phyloP scores from a whole-genome alignment of 1,140 invertebrate genomes.

The Microplitis demolitor region DNA sequence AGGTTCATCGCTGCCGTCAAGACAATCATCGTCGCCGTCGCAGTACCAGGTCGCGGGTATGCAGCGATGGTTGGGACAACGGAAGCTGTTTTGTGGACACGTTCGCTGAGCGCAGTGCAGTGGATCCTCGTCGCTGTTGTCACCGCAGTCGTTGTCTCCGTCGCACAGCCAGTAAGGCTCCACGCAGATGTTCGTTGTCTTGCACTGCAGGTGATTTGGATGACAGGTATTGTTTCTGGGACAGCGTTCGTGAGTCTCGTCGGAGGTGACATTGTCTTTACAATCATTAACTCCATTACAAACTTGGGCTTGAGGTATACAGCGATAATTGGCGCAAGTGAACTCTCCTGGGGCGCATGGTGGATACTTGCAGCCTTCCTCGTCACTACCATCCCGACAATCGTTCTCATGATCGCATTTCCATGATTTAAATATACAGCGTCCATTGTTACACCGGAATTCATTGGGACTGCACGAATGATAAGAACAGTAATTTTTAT shows the following conservation, averaged over 20 bases:
- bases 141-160: conserved; percentile 94
- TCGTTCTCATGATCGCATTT: conserved; percentile 95
- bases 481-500: conserved; percentile 88
- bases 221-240: conserved; percentile 86
- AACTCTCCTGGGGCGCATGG: conserved; percentile 91
- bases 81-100: conserved; percentile 90
- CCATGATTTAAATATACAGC: conserved; percentile 95
- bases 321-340: conserved; percentile 89
- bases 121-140: conserved; percentile 93
- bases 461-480: conserved; percentile 92
- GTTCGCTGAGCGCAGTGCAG: conserved; percentile 85
- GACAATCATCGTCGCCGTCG: conserved; percentile 89
- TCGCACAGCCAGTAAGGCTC: conserved; percentile 95
- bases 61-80: conserved; percentile 84
- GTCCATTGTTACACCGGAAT: conserved; percentile 91
- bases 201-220: conserved; percentile 85
- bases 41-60: conserved; percentile 93
- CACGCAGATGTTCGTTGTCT: conserved; percentile 93
- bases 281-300: conserved; percentile 95
- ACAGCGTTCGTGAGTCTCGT: conserved; percentile 87
- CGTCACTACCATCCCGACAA: conserved; percentile 91
- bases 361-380: conserved; percentile 88
- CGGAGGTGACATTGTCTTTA: conserved; percentile 89
- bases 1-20: conserved; percentile 87
- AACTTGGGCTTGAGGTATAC: conserved; percentile 84